Evolutionary conservation across 1,140 invertebrate species (phyloP).

Genomic region (Antheraea mylitta): DNA sequence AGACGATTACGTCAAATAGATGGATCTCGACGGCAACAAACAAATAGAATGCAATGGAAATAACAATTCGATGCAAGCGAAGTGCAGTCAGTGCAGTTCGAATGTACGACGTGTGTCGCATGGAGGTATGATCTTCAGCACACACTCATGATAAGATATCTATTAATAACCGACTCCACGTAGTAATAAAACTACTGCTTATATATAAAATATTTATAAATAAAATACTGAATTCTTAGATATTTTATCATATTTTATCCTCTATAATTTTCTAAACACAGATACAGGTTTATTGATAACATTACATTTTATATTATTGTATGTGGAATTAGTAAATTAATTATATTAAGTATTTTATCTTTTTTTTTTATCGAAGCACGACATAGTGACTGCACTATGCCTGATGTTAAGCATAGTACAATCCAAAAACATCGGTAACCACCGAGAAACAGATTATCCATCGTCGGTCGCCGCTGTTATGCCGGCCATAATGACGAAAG

Average conservation of each 20-base stretch:
- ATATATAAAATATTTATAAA: background rate
- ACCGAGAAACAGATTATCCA: no score
- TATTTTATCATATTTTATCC: background rate
- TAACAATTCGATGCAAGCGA: slow-evolving; percentile 36
- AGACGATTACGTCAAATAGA: slow-evolving; percentile 34
- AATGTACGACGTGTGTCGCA: slow-evolving; percentile 20
- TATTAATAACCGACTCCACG: slow-evolving; percentile 7
- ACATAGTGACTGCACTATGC: no score
- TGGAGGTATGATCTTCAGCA: slow-evolving; percentile 1
- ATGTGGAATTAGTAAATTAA: no score
- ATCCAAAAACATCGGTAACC: no score
- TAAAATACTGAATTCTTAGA: background rate
- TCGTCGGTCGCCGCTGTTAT: no score
- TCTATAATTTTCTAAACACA: no score
- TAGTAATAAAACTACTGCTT: background rate
- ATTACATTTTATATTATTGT: no score
- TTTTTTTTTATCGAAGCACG: no score
- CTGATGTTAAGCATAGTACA: no score
- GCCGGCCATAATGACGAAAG: no score
- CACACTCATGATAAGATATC: background rate
- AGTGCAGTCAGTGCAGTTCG: slow-evolving; percentile 16
- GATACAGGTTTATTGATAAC: no score
- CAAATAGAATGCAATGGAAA: slow-evolving; percentile 44
- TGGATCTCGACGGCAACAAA: slow-evolving; percentile 43
- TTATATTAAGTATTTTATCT: no score